Conservation (phyloP, 2,888 invertebrate species). For the Piscicola geometra region DNA sequence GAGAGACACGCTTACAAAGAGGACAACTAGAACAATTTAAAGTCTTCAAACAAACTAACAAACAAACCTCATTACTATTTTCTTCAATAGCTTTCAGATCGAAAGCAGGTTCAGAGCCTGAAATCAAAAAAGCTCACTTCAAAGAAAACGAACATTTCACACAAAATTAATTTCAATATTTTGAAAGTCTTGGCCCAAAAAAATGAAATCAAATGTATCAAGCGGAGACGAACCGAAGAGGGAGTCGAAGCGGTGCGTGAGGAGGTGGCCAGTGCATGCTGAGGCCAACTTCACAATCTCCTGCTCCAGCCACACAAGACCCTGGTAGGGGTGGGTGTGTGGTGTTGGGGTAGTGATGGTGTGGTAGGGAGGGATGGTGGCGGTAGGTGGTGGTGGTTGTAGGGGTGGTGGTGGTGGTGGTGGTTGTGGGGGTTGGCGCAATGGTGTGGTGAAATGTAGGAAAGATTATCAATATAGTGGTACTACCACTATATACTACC, state of each 20-base stretch:
- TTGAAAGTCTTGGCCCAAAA: neutral
- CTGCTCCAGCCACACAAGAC: constrained; percentile 68
- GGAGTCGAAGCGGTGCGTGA: neutral
- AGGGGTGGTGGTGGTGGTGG: too few species aligned
- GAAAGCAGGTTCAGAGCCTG: neutral
- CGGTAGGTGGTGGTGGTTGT: too few species aligned
- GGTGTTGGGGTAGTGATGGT: too few species aligned
- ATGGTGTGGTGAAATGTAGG: too few species aligned
- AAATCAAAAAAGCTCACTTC: neutral
- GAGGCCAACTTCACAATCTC: constrained; percentile 85
- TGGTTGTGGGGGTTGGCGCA: too few species aligned
- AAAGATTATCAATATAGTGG: too few species aligned
- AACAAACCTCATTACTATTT: neutral
- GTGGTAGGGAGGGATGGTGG: too few species aligned
- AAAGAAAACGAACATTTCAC: neutral
- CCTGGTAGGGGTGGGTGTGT: constrained; percentile 32
- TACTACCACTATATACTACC: too few species aligned
- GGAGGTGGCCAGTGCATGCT: constrained; percentile 79
- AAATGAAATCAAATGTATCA: too few species aligned
- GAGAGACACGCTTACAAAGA: too few species aligned
- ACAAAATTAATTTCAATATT: neutral
- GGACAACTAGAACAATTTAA: too few species aligned
- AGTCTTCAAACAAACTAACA: neutral
- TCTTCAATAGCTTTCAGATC: constrained; percentile 60
- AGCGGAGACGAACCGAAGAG: neutral